phyloP scores from a whole-genome alignment of 2,113 vertebrate genomes.

The Clupea harengus region DNA sequence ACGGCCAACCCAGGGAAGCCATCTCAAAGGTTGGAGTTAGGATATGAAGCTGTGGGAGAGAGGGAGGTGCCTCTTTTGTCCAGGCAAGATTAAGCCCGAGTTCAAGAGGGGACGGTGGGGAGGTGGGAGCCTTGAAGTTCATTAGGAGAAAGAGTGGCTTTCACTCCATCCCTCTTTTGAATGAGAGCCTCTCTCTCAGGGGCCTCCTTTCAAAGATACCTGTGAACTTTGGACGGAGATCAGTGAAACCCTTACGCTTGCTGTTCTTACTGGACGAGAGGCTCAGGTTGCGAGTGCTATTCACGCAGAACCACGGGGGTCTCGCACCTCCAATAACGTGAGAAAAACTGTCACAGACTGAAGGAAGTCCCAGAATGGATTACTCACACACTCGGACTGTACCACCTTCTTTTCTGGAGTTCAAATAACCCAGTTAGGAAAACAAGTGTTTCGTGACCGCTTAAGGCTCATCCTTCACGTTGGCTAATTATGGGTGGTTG shows the following conservation, averaged over 20 bases:
- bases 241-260: conserved; percentile 31
- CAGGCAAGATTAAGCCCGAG: conserved; percentile 30
- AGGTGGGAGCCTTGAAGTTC: conserved; percentile 36
- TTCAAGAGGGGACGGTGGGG: conserved; percentile 36
- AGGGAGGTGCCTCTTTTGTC: conserved; percentile 33
- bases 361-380: background rate
- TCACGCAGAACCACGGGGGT: conserved; percentile 19
- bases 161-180: conserved; percentile 11
- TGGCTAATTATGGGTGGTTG: background rate
- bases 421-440: background rate
- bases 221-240: conserved; percentile 44
- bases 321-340: conserved; percentile 30
- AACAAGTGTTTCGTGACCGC: background rate
- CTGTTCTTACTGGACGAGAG: conserved; percentile 35
- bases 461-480: background rate
- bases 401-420: background rate
- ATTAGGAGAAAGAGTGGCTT: conserved; percentile 36
- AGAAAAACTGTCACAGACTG: conserved; percentile 14
- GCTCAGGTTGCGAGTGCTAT: conserved; percentile 41
- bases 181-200: conserved; percentile 26
- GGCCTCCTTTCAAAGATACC: conserved; percentile 42
- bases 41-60: conserved; percentile 25
- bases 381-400: background rate
- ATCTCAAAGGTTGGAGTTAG: conserved; percentile 38
- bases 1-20: conserved; percentile 27